Evolutionary conservation across 92 coral and sea anemone genomes (phyloP), one percentile per base, ranked within the genome.

Genomic region (Virgularia gustaviana): DNA sequence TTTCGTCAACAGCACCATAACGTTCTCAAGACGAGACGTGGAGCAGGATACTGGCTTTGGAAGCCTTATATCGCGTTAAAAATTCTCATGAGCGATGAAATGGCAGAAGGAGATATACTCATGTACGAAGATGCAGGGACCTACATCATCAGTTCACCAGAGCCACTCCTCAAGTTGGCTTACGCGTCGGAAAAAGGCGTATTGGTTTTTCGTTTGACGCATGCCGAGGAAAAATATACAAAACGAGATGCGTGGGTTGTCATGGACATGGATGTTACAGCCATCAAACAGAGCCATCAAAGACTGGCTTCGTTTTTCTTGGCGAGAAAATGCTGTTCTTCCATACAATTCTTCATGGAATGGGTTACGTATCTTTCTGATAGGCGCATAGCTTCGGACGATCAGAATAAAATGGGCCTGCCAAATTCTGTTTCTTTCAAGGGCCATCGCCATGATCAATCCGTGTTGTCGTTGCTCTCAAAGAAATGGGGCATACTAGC

Each of bases 21-120:
- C 31, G 12, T 54, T n/a, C 30, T 54, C 9, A 20, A n/a, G 2
- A 15, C 6, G 5, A 10, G 60, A 19, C 24, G 22, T 24, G 60
- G 60, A 1, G 60, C 60, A 12, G 64, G 64, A 25, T 55, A 55
- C 16, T 55, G 62, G 62, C 24, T 55, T 33, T 55, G 62, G 62
- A 55, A 55, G 9, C 25, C 35, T 5, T 55, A 55, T 2, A 22
- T 22, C 4, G 20, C 20, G 1, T 22, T 43, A 1, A 16, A 43
- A 43, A 22, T 22, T 43, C 1, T 43, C n/a, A 22, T 43, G 51
- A n/a, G n/a, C n/a, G 20, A 4, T 43, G 20, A 43, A 43, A 13
- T 43, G 20, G 20, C 13, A 16, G 51, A 43, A 2, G 51, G 51
- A 22, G 51, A 43, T 43, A 1, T 43, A 22, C 51, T 43, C n/a